Evolutionary conservation across 2,797 vertebrate genomes (phyloP).

Genomic region (Periparus ater): DNA sequence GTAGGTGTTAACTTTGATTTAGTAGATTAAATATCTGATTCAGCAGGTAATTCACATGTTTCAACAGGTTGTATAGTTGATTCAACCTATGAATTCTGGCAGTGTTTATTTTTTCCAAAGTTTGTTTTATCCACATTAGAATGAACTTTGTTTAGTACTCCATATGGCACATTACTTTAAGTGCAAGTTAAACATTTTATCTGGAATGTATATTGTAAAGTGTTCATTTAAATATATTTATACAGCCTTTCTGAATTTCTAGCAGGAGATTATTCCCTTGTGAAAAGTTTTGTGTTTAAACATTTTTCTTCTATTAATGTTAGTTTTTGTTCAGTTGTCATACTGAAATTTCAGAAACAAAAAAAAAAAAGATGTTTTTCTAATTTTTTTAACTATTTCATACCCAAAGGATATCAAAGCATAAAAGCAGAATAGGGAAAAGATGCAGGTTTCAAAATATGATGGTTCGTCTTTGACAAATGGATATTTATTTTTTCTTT

Average conservation of each 20-base stretch:
- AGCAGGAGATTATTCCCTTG: neutral
- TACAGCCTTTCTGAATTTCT: neutral
- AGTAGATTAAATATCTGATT: slow-evolving; percentile 50
- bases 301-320: neutral
- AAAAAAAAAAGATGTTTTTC: neutral
- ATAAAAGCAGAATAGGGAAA: neutral
- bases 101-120: slow-evolving; percentile 64
- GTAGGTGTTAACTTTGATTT: slow-evolving; percentile 28
- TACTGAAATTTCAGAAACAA: neutral
- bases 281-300: neutral
- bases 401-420: neutral
- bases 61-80: slow-evolving; percentile 52
- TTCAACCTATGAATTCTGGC: neutral
- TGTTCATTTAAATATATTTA: slow-evolving; percentile 5
- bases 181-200: slow-evolving; percentile 43
- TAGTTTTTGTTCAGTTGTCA: neutral
- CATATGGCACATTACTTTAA: slow-evolving; percentile 38
- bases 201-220: neutral
- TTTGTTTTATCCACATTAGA: slow-evolving; percentile 48
- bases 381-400: neutral
- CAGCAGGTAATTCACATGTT: slow-evolving; percentile 64
- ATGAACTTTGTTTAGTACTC: slow-evolving; percentile 45
- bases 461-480: neutral
- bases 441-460: neutral
- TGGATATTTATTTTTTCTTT: neutral